A percentile compares a stretch with the other conserved stretches of the same genome.
Conservation (phyloP, 2,797 vertebrate species). For the Ispidina picta region DNA sequence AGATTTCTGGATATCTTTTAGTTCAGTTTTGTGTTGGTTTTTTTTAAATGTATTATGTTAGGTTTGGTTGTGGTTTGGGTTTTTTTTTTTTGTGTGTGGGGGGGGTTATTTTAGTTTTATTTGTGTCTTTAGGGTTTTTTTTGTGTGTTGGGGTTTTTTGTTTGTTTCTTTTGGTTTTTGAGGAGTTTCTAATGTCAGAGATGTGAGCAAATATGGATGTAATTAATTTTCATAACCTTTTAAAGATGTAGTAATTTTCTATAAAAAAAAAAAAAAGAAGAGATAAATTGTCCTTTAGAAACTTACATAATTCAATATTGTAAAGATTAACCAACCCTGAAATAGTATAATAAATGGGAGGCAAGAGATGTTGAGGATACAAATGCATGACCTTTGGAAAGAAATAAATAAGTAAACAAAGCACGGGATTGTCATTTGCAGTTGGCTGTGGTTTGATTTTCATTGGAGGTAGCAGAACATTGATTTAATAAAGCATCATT, state of each 20-base stretch:
- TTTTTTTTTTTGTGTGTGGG: background rate
- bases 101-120: background rate
- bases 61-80: too few species aligned
- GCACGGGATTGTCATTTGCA: background rate
- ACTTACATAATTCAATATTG: slow-evolving; percentile 59
- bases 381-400: slow-evolving; percentile 61
- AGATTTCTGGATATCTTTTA: background rate
- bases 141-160: too few species aligned
- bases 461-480: background rate
- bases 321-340: slow-evolving; percentile 61
- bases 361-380: slow-evolving; percentile 3
- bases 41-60: background rate
- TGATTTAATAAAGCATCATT: slow-evolving; percentile 17
- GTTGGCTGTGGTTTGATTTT: slow-evolving; percentile 17
- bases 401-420: slow-evolving; percentile 32
- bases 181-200: background rate
- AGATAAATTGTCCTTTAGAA: slow-evolving; percentile 37
- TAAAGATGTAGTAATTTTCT: slow-evolving; percentile 34
- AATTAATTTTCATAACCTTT: slow-evolving; percentile 62
- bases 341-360: slow-evolving; percentile 54
- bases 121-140: background rate
- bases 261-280: slow-evolving; percentile 1
- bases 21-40: background rate
- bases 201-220: slow-evolving; percentile 33
- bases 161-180: too few species aligned